phyloP scores from a whole-genome alignment of 2,797 vertebrate genomes.

The Cirrhinus mrigala region DNA sequence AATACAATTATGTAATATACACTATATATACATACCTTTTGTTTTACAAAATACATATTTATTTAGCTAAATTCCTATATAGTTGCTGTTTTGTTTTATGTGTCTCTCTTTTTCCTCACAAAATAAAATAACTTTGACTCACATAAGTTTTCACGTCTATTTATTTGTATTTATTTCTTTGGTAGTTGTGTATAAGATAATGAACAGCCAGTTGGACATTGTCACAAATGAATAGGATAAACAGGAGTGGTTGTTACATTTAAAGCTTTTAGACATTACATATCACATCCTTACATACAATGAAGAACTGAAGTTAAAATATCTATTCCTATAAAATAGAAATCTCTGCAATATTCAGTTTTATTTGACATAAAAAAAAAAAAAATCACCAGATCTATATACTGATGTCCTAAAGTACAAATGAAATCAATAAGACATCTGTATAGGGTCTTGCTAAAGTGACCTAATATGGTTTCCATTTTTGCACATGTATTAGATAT shows the following conservation, averaged over 20 bases:
- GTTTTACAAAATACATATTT: neutral
- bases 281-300: neutral
- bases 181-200: neutral
- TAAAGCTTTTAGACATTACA: neutral
- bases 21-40: no score
- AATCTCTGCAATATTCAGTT: neutral
- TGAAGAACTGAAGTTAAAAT: neutral
- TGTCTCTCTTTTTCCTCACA: neutral
- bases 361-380: constrained; percentile 2
- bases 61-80: neutral
- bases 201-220: neutral
- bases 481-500: neutral
- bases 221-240: neutral
- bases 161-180: neutral
- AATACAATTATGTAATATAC: no score
- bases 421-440: neutral
- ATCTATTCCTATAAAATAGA: neutral
- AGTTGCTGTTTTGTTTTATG: neutral
- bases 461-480: neutral
- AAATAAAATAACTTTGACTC: neutral
- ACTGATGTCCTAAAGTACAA: neutral
- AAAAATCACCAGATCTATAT: neutral
- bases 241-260: neutral
- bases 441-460: neutral
- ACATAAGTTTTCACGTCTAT: neutral